phyloP scores from a whole-genome alignment of 53 echinoderm and acorn worm genomes.

The Mesocentrotus franciscanus region DNA sequence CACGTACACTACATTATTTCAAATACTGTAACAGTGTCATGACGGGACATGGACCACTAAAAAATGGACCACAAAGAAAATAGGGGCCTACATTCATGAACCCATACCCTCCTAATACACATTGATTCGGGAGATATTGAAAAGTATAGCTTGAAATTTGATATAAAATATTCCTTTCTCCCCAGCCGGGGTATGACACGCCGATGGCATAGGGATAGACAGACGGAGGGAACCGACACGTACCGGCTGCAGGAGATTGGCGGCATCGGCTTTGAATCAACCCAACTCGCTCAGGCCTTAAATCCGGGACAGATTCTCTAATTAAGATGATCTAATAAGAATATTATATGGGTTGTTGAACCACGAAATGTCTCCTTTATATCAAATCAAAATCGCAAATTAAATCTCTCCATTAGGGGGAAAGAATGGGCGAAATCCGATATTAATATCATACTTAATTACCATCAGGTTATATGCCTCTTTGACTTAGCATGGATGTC shows the following conservation, averaged over 20 bases:
- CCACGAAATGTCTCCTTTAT: slow-evolving; percentile 23
- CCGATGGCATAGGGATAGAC: background rate
- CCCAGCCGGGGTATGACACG: background rate
- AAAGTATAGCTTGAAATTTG: slow-evolving; percentile 1
- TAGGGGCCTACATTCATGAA: too few species aligned
- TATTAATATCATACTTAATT: slow-evolving; percentile 28
- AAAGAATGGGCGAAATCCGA: slow-evolving; percentile 9
- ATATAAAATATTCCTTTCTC: slow-evolving; percentile 1
- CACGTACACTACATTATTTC: too few species aligned
- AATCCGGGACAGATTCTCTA: slow-evolving; percentile 36
- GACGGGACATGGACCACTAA: too few species aligned
- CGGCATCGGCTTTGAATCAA: slow-evolving; percentile 21
- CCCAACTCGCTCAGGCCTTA: slow-evolving; percentile 13
- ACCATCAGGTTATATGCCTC: slow-evolving; percentile 8
- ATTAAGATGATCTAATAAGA: slow-evolving; percentile 50
- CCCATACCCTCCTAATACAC: background rate
- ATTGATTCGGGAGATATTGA: background rate
- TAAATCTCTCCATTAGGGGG: slow-evolving; percentile 14
- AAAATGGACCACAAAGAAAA: too few species aligned
- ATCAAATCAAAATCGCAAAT: slow-evolving; percentile 21
- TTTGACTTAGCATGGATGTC: background rate
- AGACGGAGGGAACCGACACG: background rate
- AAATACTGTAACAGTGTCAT: too few species aligned
- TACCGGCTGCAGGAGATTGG: background rate
- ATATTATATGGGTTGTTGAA: slow-evolving; percentile 28